Conservation (phyloP, 2,113 vertebrate genomes). For the Dascyllus trimaculatus region DNA sequence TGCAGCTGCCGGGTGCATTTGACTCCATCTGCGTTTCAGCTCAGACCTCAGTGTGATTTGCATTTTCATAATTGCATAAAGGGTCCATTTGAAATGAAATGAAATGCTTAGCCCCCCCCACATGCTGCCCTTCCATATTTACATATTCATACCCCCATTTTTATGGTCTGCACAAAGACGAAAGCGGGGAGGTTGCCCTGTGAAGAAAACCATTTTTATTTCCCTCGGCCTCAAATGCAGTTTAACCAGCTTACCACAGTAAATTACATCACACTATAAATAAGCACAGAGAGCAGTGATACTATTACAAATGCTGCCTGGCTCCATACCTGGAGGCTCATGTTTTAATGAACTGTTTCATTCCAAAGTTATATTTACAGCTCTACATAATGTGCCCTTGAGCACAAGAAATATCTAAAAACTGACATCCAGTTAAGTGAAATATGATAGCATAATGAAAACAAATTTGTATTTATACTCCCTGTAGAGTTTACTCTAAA, state of each 20-base stretch:
- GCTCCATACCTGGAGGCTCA: slow-evolving; percentile 6
- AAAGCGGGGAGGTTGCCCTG: not conserved
- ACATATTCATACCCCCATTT: slow-evolving; percentile 48
- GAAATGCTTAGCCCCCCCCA: slow-evolving; percentile 40
- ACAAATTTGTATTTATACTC: slow-evolving; percentile 9
- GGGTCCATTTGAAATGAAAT: slow-evolving; percentile 46
- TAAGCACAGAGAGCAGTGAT: slow-evolving; percentile 38
- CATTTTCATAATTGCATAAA: slow-evolving; percentile 59
- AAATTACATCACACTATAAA: slow-evolving; percentile 43
- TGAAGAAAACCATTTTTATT: slow-evolving; percentile 18
- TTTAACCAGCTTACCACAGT: slow-evolving; percentile 20
- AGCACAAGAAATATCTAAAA: not conserved
- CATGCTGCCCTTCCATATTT: slow-evolving; percentile 17
- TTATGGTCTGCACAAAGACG: not conserved
- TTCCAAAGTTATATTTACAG: slow-evolving; percentile 19
- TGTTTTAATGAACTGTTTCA: slow-evolving; percentile 6
- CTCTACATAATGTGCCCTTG: not conserved
- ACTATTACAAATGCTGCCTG: slow-evolving; percentile 15
- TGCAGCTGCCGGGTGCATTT: slow-evolving; percentile 12
- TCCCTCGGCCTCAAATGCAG: slow-evolving; percentile 22
- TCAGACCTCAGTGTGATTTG: slow-evolving; percentile 22
- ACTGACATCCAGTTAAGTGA: not conserved
- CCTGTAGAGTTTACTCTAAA: not conserved
- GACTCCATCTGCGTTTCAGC: slow-evolving; percentile 40
- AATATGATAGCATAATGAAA: not conserved